Conservation (phyloP, 2,888 invertebrate species). For the Lasioglossum malachurum region DNA sequence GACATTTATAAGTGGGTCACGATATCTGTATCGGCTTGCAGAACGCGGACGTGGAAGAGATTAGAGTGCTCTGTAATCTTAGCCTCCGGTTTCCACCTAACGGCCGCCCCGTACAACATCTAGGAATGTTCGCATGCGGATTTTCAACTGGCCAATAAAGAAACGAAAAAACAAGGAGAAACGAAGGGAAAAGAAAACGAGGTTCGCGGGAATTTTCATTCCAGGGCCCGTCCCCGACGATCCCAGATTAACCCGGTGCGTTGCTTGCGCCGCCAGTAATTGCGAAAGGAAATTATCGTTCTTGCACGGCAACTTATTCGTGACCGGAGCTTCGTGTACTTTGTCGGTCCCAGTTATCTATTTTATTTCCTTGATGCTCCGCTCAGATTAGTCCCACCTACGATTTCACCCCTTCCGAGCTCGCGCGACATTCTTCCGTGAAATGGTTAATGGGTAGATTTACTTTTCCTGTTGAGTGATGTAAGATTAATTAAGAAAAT, state of each 20-base stretch:
- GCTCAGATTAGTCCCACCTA: background rate
- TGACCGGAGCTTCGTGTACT: conserved; percentile 28
- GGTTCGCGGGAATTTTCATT: background rate
- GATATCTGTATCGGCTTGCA: conserved; percentile 67
- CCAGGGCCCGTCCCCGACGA: conserved; percentile 15
- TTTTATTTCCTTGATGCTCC: background rate
- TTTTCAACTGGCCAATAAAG: conserved; percentile 40
- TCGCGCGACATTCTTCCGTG: background rate
- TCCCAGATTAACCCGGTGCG: conserved; percentile 24
- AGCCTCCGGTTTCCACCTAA: conserved; percentile 53
- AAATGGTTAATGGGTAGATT: background rate
- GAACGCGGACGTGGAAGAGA: conserved; percentile 51
- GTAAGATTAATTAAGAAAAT: background rate
- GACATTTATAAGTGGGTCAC: conserved; percentile 70
- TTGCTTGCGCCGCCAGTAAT: conserved; percentile 30
- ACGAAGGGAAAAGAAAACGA: background rate
- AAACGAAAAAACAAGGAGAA: background rate
- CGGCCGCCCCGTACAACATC: conserved; percentile 53
- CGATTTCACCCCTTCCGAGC: background rate
- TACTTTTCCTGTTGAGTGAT: background rate
- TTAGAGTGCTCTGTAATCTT: conserved; percentile 51
- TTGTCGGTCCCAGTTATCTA: conserved; percentile 38
- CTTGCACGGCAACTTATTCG: conserved; percentile 30
- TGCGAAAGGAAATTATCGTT: conserved; percentile 50
- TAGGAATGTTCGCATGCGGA: conserved; percentile 51